Evolutionary conservation across 2,797 vertebrate genomes (phyloP), one percentile per base, ranked within the genome.

Genomic region (Orestias chungarensis): DNA sequence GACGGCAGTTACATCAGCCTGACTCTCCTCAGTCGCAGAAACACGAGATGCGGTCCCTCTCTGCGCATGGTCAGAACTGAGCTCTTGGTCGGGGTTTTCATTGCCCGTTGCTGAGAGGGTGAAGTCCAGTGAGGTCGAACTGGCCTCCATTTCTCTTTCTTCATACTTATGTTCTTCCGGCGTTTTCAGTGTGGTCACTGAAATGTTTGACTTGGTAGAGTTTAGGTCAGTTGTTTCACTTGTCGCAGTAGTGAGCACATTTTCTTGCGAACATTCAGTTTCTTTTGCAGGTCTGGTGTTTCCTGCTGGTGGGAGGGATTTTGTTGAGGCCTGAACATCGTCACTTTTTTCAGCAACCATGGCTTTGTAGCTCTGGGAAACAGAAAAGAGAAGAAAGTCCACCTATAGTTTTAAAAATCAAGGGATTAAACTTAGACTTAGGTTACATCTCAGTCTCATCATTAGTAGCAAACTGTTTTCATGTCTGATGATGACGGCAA

Each of bases 281-380:
- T 81, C 85, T 31, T 66, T 74, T 68, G 2, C 25, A 10, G 74
- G 66, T 27, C 55, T 12, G 73, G 68, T 23, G 40, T 65, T 33
- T 8, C 76, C 82, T 66, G 80, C 74, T 50, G 71, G 71, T 33
- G 15, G 18, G 31, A 47, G 33, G 75, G 75, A 55, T 38, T 75
- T 74, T 66, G 47, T 71, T 10, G 78, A 75, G 29, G 82, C 66
- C 50, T 81, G 65, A 54, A n/a, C 74, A 52, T 23, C 80, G 61
- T 80, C 78, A 27, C 25, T 80, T 78, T 90, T 91, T 78, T 71
- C 83, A 74, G 68, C 78, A 54, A 78, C 74, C 71, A 84, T 59
- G 3, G 74, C 82, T 82, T 83, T 93, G 84, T 92, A 90, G 65
- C 73, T 92, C 95, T 95, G 87, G 66, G 52, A 80, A 42, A 42